Percentiles rank a stretch among this genome's conserved stretches.
Evolutionary conservation across 35 echinoderm and acorn worm genomes (phyloP).

Genomic region (Lytechinus variegatus): DNA sequence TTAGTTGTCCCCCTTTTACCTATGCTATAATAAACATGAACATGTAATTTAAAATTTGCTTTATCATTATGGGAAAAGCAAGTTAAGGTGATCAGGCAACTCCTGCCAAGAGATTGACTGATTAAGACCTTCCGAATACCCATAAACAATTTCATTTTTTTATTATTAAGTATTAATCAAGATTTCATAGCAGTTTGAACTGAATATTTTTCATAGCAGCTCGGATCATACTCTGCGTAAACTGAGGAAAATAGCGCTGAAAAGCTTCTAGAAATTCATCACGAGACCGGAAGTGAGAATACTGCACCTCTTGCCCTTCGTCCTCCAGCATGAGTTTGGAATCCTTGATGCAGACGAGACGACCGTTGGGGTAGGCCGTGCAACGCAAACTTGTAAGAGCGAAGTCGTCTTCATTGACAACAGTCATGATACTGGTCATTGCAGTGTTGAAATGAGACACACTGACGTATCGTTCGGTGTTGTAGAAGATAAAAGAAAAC

Average conservation of each 20-base stretch:
- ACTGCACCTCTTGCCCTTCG: not conserved
- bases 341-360: not conserved
- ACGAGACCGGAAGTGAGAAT: not conserved
- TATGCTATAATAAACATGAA: too few species aligned
- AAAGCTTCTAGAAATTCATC: not conserved
- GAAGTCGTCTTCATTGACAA: too few species aligned
- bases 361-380: slow-evolving; percentile 20
- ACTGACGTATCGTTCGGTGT: not conserved
- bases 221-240: not conserved
- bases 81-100: too few species aligned
- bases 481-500: not conserved
- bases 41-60: too few species aligned
- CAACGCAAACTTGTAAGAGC: not conserved
- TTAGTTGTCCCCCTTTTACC: too few species aligned
- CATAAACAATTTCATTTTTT: too few species aligned
- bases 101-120: too few species aligned
- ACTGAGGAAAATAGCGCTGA: not conserved
- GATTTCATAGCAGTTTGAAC: not conserved
- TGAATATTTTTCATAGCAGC: not conserved
- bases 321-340: not conserved
- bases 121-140: too few species aligned
- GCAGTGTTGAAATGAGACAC: not conserved
- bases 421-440: not conserved
- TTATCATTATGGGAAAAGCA: too few species aligned
- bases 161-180: too few species aligned